A percentile compares a stretch with the other conserved stretches of the same genome.
These are phyloP conservation scores for Menura novaehollandiae DNA, from an alignment of 2,113 vertebrate species.

Conservation along the genomic window DNA sequence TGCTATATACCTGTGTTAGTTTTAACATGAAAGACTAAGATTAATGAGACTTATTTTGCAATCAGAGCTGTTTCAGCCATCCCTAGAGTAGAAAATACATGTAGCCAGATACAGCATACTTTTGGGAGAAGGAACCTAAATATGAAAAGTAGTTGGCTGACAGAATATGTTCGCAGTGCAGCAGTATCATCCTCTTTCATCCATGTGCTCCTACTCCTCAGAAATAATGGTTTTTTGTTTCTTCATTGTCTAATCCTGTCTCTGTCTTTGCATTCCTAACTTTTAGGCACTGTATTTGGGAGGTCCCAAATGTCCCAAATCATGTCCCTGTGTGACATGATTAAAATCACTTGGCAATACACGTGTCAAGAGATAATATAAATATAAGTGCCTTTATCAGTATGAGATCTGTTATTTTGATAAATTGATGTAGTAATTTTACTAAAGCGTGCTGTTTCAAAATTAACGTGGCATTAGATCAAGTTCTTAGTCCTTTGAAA, in stretches of 20 bases:
- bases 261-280: neutral
- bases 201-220: neutral
- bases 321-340: neutral
- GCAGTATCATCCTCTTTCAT: neutral
- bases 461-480: neutral
- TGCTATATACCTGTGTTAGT: neutral
- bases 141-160: neutral
- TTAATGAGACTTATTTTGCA: neutral
- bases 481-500: neutral
- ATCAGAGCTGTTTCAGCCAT: neutral
- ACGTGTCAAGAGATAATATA: neutral
- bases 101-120: neutral
- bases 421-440: neutral
- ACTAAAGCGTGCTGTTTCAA: neutral
- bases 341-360: neutral
- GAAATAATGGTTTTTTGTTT: neutral
- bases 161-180: neutral
- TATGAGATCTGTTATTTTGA: neutral
- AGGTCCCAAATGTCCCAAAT: too few relatives aligned
- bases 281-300: neutral
- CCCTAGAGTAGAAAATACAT: neutral
- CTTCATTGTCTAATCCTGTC: neutral
- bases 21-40: neutral
- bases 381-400: neutral
- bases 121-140: neutral